Evolutionary conservation across 2,113 vertebrate genomes (phyloP).

Genomic region (Scomber colias): DNA sequence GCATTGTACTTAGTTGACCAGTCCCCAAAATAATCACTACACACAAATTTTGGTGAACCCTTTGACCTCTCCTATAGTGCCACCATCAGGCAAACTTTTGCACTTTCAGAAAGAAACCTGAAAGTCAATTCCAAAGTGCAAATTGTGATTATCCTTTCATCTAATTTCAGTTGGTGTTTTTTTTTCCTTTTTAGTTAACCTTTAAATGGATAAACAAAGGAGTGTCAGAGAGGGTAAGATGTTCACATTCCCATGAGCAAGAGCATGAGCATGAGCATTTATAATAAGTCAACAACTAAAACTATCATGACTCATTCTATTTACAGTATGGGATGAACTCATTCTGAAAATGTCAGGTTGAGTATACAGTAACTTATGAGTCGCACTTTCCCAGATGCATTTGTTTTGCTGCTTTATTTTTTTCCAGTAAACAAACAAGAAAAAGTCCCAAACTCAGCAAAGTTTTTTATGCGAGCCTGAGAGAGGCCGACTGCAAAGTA

Average conservation of each 20-base stretch:
- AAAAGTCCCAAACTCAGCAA: slow-evolving; percentile 43
- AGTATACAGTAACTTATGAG: slow-evolving; percentile 17
- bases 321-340: slow-evolving; percentile 37
- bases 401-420: neutral
- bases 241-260: slow-evolving; percentile 24
- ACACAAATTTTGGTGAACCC: too few species aligned
- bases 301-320: slow-evolving; percentile 38
- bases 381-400: slow-evolving; percentile 24
- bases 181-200: slow-evolving; percentile 5
- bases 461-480: slow-evolving; percentile 9
- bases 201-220: slow-evolving; percentile 48
- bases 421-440: slow-evolving; percentile 36
- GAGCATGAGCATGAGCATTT: slow-evolving; percentile 16
- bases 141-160: neutral
- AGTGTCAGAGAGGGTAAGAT: slow-evolving; percentile 19
- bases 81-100: neutral
- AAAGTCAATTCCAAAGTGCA: neutral
- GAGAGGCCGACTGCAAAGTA: neutral
- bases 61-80: neutral
- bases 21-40: too few species aligned
- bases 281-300: slow-evolving; percentile 32
- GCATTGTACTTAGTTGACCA: neutral
- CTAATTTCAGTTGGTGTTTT: neutral
- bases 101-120: neutral
- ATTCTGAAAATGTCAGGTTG: slow-evolving; percentile 44